Evolutionary conservation across 2,888 invertebrate species (phyloP), one percentile per base, ranked within the genome.

Genomic region (Acanthosepion lycidas): DNA sequence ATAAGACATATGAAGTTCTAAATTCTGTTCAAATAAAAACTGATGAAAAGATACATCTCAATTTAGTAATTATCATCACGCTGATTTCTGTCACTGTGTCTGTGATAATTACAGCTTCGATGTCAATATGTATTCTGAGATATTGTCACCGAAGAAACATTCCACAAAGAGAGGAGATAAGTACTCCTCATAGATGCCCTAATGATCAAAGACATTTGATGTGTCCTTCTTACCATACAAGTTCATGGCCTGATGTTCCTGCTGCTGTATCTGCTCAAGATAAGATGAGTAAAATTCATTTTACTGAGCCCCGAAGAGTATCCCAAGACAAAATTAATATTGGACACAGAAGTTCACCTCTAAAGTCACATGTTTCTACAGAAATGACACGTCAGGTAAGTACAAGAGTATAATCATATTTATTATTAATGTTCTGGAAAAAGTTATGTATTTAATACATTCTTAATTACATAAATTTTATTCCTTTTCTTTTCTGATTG

Each of bases 191-290:
- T 78, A n/a, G 78, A 78, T 78, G 78, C 18, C 78, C 78, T 78
- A 78, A 78, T 78, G 78, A 78, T n/a, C 78, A 78, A 78, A 78
- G 78, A 78, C 78, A 78, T 78, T 33, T 78, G 33, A 78, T 78
- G 78, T 78, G 78, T n/a, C 78, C 78, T 78, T 78, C 78, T n/a
- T 78, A 78, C 78, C 78, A 78, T 78, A 78, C 78, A 78, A 78
- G 78, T 12, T 78, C 78, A 78, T 78, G 78, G 78, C 78, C 78
- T 78, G 78, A 78, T 78, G 78, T 78, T 78, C 33, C 78, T 78
- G n/a, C 78, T 33, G 78, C 78, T n/a, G 33, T 78, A 78, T 78
- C 78, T 78, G 78, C 78, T 78, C 78, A 78, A 78, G n/a, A 33
- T 78, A 78, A 78, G 59, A 59, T 20, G n/a, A 78, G 78, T 33